Evolutionary conservation across 2,797 vertebrate species (phyloP).

Genomic region (Cygnus olor): DNA sequence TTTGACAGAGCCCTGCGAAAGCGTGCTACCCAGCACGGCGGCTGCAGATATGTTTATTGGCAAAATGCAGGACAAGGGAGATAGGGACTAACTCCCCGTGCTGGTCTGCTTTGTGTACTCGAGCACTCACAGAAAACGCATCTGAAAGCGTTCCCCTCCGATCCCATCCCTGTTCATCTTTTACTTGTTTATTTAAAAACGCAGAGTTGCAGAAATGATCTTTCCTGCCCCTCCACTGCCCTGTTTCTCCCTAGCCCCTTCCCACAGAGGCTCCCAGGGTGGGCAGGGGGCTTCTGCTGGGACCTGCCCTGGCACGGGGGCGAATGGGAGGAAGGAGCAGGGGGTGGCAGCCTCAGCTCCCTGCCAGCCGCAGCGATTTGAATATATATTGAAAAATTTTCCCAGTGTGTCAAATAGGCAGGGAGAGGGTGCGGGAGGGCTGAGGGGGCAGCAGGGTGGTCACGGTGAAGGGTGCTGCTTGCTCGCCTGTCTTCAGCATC

Average conservation of each 20-base stretch:
- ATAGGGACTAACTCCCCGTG: not conserved
- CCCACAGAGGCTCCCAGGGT: not conserved
- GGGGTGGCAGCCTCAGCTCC: not conserved
- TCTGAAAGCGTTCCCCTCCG: not conserved
- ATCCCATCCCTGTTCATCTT: not conserved
- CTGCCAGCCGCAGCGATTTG: not conserved
- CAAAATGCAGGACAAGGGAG: not conserved
- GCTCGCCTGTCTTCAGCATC: not conserved
- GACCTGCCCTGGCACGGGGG: not conserved
- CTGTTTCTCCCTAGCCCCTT: not conserved
- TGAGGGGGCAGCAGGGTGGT: fast-evolving
- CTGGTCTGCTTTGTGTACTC: not conserved
- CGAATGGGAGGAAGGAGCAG: not conserved
- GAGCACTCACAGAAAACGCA: not conserved
- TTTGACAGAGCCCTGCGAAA: not conserved
- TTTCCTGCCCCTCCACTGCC: not conserved
- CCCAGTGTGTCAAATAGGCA: not conserved
- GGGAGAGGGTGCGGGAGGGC: not conserved
- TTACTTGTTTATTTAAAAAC: not conserved
- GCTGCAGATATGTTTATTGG: not conserved
- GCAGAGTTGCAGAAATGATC: not conserved
- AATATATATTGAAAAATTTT: conserved; percentile 14
- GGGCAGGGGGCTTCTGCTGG: not conserved
- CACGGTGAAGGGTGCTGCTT: no score
- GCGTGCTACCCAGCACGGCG: not conserved